A percentile compares a stretch with the other conserved stretches of the same genome.
phyloP scores from a whole-genome alignment of 1,140 invertebrate species.

The Diorhabda sublineata region DNA sequence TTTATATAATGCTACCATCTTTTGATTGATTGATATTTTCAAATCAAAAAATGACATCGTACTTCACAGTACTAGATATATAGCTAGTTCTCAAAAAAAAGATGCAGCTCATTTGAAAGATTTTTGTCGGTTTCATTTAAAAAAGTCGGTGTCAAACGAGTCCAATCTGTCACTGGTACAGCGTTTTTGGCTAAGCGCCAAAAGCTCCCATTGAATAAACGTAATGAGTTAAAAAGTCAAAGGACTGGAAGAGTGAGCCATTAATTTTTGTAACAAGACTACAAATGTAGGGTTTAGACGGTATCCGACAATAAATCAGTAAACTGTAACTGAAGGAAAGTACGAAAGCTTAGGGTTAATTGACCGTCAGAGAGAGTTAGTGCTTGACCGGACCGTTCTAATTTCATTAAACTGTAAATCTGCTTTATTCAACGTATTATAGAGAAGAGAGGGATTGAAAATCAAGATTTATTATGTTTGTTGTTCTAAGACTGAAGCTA shows the following conservation, averaged over 20 bases:
- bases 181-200: background rate
- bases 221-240: conserved; percentile 1
- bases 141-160: background rate
- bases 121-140: too few relatives aligned
- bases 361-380: conserved; percentile 1
- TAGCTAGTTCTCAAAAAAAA: too few relatives aligned
- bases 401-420: conserved; percentile 1
- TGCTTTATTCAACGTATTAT: background rate
- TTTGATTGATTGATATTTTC: too few relatives aligned
- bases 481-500: too few relatives aligned
- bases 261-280: conserved; percentile 3
- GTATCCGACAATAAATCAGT: conserved; percentile 2
- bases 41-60: too few relatives aligned
- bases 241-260: conserved; percentile 1
- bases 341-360: conserved; percentile 1
- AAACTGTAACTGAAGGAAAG: conserved; percentile 2
- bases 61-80: too few relatives aligned
- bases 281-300: conserved; percentile 1
- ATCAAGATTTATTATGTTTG: background rate
- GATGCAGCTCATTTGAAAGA: too few relatives aligned
- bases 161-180: background rate
- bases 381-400: background rate
- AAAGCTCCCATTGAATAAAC: conserved; percentile 2
- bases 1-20: too few relatives aligned
- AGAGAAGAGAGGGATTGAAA: background rate